Evolutionary conservation across 2,113 vertebrate species (phyloP), one percentile per base, ranked within the genome.

Genomic region (Trichomycterus rosablanca): DNA sequence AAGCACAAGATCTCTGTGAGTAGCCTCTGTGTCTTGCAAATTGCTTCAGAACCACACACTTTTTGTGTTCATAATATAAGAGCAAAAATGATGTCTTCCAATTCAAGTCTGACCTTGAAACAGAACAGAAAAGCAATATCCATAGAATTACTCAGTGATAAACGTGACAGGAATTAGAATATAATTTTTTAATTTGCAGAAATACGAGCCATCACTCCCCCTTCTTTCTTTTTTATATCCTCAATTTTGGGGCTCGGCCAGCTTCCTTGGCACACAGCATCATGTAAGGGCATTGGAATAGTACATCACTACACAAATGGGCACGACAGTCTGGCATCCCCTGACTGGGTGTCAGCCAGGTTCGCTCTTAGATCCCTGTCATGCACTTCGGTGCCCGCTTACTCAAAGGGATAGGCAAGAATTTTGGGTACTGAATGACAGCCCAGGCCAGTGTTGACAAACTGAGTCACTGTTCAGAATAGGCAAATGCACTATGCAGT

Each of bases 261-360:
- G 71, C 63, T 67, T 40, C 56, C 53, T 75, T 82, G 76, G 78
- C 75, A 68, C 64, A 74, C 72, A 67, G 37, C 66, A 82, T 80
- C 78, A 78, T 76, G 35, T 39, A 58, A 40, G 1, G 12, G 65
- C 67, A 75, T 77, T 72, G 74, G 67, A 72, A 76, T 68, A 75
- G 72, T 76, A 72, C 74, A 81, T 81, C 72, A 80, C 73, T 69
- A 74, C 76, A 74, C 70, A 63, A 58, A 62, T 53, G 46, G 49
- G 32, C 30, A n/a, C 12, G 23, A 20, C 19, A 49, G 32, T 18
- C 49, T 59, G 69, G 63, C 59, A 54, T 4, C 14, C 50, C 19
- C 30, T 20, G 49, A n/a, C 57, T 10, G 20, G 51, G 32, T 18
- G 40, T 24, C 39, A 63, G 37, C 60, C 37, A 53, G 5, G 32